Conservation (phyloP, 2,888 invertebrate genomes). For the Melinopterus prodromus region DNA sequence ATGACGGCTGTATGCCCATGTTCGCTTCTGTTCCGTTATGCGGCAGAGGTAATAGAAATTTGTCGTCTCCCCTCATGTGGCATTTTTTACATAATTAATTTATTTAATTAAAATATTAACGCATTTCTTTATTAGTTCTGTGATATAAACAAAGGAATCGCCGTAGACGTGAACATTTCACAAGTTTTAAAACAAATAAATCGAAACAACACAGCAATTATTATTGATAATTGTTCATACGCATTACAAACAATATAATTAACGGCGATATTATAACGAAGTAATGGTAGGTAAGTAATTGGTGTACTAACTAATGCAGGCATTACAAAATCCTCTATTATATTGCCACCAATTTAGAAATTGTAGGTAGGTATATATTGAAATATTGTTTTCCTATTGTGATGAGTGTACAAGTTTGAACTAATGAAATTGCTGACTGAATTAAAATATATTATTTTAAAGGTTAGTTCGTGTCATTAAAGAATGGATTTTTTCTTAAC, state of each 20-base stretch:
- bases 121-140: neutral
- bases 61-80: neutral
- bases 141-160: neutral
- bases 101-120: neutral
- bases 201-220: neutral
- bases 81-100: neutral
- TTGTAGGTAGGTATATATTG: too few species aligned
- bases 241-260: neutral
- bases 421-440: too few species aligned
- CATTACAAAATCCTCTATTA: too few species aligned
- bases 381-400: too few species aligned
- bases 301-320: too few species aligned
- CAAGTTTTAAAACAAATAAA: neutral
- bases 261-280: neutral
- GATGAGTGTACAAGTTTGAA: too few species aligned
- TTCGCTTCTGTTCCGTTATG: neutral
- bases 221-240: slow-evolving; percentile 4
- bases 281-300: too few species aligned
- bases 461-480: too few species aligned
- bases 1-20: neutral
- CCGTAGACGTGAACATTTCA: neutral
- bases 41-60: neutral
- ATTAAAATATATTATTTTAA: too few species aligned
- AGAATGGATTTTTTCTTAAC: too few species aligned
- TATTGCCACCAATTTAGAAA: too few species aligned